These are phyloP conservation scores for Salvelinus fontinalis DNA, from an alignment of 2,113 vertebrate species.

Conservation along the genomic window DNA sequence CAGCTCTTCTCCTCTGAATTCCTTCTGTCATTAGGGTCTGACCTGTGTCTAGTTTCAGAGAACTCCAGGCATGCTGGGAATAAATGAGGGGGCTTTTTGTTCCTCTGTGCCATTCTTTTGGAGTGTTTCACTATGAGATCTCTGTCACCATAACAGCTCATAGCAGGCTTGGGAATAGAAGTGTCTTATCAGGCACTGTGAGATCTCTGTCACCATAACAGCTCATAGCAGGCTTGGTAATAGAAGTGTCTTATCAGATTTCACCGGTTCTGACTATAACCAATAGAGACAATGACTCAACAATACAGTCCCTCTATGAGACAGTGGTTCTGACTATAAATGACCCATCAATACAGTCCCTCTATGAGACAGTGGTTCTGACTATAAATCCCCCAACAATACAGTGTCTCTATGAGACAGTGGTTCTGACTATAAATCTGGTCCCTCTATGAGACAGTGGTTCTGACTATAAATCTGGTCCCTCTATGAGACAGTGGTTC, in stretches of 20 bases:
- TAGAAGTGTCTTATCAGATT: background rate
- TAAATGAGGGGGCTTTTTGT: slow-evolving; percentile 12
- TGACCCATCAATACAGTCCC: too few relatives aligned
- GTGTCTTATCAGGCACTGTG: slow-evolving; percentile 30
- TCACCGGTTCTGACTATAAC: too few relatives aligned
- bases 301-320: too few relatives aligned
- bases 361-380: too few relatives aligned
- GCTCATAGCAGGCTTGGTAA: slow-evolving; percentile 30
- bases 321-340: too few relatives aligned
- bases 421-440: too few relatives aligned
- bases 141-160: slow-evolving; percentile 11
- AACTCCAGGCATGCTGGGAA: slow-evolving; percentile 24
- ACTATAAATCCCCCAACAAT: too few relatives aligned
- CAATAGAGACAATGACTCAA: too few relatives aligned
- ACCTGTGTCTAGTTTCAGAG: slow-evolving; percentile 35
- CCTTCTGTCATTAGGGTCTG: background rate
- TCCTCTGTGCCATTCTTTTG: background rate
- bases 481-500: too few relatives aligned
- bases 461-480: too few relatives aligned
- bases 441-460: too few relatives aligned
- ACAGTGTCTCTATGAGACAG: too few relatives aligned
- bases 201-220: slow-evolving; percentile 13
- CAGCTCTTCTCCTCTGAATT: slow-evolving; percentile 6
- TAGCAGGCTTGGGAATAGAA: slow-evolving; percentile 40
- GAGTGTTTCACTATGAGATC: slow-evolving; percentile 31